A percentile compares a stretch with the other conserved stretches of the same genome.
These are phyloP conservation scores for Poecile montanus DNA, from an alignment of 2,797 vertebrate genomes.

Conservation along the genomic window DNA sequence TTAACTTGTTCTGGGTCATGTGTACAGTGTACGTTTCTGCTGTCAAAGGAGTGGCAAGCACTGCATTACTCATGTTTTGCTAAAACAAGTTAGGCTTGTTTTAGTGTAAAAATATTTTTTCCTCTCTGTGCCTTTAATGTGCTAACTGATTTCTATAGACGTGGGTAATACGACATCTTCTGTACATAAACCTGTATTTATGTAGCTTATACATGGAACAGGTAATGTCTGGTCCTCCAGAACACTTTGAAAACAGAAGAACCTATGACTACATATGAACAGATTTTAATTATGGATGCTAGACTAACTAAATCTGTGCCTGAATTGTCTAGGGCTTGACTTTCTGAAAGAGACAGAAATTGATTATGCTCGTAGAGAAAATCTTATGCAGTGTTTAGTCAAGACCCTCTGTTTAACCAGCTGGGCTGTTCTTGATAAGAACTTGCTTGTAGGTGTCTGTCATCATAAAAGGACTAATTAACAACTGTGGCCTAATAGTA, in stretches of 20 bases:
- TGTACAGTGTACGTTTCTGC: background rate
- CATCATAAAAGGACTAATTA: background rate
- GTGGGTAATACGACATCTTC: background rate
- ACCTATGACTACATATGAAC: background rate
- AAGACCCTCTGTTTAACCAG: background rate
- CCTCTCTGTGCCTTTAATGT: background rate
- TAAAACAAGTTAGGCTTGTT: conserved; percentile 44
- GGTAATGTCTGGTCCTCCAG: background rate
- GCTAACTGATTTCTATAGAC: background rate
- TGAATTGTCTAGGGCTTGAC: background rate
- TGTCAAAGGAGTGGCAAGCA: conserved; percentile 40
- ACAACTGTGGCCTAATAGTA: background rate
- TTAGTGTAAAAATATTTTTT: background rate
- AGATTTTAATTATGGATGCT: background rate
- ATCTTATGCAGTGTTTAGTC: background rate
- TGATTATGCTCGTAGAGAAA: background rate
- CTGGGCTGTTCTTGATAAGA: background rate
- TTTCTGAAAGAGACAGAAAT: background rate
- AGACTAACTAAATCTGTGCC: background rate
- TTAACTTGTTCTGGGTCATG: conserved; percentile 20
- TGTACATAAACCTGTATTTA: background rate
- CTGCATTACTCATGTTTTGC: background rate
- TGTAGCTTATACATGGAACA: background rate
- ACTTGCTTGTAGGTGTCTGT: background rate
- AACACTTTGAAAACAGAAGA: background rate